Conservation (phyloP, 2,888 invertebrate genomes). For the Leptinotarsa haldemani region DNA sequence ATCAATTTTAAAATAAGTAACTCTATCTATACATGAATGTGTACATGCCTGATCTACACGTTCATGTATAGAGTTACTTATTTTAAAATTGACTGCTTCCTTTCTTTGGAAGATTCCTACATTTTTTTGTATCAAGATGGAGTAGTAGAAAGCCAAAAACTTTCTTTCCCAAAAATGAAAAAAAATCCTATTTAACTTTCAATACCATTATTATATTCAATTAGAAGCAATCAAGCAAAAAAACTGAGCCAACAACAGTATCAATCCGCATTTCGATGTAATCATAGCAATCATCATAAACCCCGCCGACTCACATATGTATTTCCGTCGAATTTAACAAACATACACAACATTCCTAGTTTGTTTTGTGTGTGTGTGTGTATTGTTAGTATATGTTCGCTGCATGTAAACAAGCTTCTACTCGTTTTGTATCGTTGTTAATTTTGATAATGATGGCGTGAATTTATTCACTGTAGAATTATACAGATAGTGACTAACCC, state of each 20-base stretch:
- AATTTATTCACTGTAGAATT: constrained; percentile 25
- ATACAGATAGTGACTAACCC: constrained; percentile 12
- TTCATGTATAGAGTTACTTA: too few relatives aligned
- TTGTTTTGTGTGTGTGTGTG: constrained; percentile 26
- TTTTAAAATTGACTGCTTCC: too few relatives aligned
- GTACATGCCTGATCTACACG: too few relatives aligned
- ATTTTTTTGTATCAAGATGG: too few relatives aligned
- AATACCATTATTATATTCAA: neutral
- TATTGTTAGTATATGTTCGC: constrained; percentile 39
- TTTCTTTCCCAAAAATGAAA: too few relatives aligned
- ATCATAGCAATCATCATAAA: constrained; percentile 11
- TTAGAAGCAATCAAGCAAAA: neutral
- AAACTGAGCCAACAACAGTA: neutral
- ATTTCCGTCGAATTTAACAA: constrained; percentile 22
- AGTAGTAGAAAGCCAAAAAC: too few relatives aligned
- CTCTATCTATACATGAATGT: too few relatives aligned
- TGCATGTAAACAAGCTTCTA: constrained; percentile 42
- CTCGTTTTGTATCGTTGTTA: constrained; percentile 42
- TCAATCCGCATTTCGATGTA: neutral
- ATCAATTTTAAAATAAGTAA: too few relatives aligned
- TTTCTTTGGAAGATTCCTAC: too few relatives aligned
- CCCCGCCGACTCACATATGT: constrained; percentile 11
- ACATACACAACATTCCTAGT: constrained; percentile 28
- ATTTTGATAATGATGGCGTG: constrained; percentile 43
- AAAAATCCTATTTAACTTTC: neutral